Percentiles rank a stretch among this genome's conserved stretches.
Conservation (phyloP, 2,797 vertebrate species). For the Glossophaga mutica region DNA sequence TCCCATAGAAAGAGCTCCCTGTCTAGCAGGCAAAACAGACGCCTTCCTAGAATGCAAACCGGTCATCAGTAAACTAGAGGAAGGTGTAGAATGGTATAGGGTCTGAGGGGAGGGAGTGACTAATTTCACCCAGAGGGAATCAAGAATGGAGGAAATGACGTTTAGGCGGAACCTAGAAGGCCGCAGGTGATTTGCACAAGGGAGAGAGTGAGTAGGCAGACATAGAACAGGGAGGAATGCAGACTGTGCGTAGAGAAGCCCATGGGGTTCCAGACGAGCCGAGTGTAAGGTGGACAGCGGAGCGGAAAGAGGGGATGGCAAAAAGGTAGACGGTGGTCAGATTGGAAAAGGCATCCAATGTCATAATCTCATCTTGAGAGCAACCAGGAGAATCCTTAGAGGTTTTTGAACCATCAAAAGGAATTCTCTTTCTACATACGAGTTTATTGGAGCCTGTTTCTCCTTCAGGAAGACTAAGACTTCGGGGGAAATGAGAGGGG, state of each 20-base stretch:
- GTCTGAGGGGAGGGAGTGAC: neutral
- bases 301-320: neutral
- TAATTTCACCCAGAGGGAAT: neutral
- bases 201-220: neutral
- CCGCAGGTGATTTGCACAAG: neutral
- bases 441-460: neutral
- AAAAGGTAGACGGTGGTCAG: neutral
- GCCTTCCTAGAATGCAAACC: neutral
- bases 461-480: neutral
- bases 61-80: neutral
- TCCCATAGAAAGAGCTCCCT: neutral
- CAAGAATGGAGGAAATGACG: neutral
- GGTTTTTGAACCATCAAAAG: neutral
- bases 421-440: neutral
- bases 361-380: neutral
- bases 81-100: neutral
- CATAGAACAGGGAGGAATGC: neutral
- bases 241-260: neutral
- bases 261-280: neutral
- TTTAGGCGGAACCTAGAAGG: conserved; percentile 24
- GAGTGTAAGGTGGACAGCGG: neutral
- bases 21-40: neutral
- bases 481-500: neutral
- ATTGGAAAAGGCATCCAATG: neutral
- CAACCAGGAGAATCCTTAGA: neutral